Evolutionary conservation across 2,113 vertebrate species (phyloP).

Genomic region (Cercopithecus mona): DNA sequence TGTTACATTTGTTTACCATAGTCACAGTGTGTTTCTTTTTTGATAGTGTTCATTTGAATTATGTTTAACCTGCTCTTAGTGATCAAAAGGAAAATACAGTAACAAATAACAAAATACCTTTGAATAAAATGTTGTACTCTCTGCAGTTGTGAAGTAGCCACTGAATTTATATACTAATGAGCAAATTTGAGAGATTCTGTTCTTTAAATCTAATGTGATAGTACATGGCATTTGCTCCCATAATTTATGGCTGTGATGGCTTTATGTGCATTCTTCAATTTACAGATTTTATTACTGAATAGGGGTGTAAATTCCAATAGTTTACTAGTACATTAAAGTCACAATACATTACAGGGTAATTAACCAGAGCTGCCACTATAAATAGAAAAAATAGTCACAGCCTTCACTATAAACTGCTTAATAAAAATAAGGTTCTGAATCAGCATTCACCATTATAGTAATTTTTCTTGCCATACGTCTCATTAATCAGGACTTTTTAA

Average conservation of each 20-base stretch:
- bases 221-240: constrained; percentile 72
- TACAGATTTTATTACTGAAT: constrained; percentile 73
- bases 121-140: background rate
- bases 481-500: constrained; percentile 72
- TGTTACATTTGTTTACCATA: background rate
- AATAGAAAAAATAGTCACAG: constrained; percentile 78
- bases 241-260: constrained; percentile 79
- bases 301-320: constrained; percentile 80
- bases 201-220: constrained; percentile 56
- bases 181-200: constrained; percentile 58
- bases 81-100: background rate
- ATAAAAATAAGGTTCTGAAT: constrained; percentile 81
- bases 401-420: constrained; percentile 79
- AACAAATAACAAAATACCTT: background rate
- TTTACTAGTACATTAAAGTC: constrained; percentile 86
- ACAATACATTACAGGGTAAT: constrained; percentile 84
- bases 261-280: constrained; percentile 82
- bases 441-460: constrained; percentile 75
- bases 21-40: background rate
- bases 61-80: background rate
- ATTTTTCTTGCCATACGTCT: constrained; percentile 52
- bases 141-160: background rate
- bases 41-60: background rate
- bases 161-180: constrained; percentile 45
- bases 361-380: constrained; percentile 81